A percentile compares a stretch with the other conserved stretches of the same genome.
These are phyloP conservation scores for Sesia bembeciformis DNA, from an alignment of 2,888 invertebrate genomes.

Conservation along the genomic window DNA sequence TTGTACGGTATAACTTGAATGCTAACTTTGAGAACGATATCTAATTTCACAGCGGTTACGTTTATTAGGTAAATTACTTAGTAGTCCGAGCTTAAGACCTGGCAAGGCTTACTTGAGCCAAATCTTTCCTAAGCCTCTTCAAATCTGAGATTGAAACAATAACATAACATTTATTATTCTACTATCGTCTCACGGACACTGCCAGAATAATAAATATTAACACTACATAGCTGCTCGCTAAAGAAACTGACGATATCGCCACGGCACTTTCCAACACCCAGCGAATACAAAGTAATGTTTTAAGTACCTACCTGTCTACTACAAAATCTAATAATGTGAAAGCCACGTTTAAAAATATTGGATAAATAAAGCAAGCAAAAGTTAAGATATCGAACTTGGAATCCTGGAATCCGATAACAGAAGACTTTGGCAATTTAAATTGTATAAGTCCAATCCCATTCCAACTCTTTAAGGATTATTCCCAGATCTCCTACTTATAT, in stretches of 20 bases:
- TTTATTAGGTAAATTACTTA: too few species aligned
- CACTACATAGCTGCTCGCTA: slow-evolving; percentile 47
- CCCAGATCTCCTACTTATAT: too few species aligned
- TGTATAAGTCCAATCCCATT: too few species aligned
- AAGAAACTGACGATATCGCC: slow-evolving; percentile 59
- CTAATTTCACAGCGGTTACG: too few species aligned
- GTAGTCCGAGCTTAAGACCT: too few species aligned
- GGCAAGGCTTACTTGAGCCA: slow-evolving; percentile 1
- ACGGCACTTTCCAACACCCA: slow-evolving; percentile 37
- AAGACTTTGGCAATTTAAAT: too few species aligned
- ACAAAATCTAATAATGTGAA: background rate
- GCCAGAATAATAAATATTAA: slow-evolving; percentile 60
- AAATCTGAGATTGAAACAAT: slow-evolving; percentile 13
- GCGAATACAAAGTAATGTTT: slow-evolving; percentile 41
- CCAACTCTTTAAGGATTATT: too few species aligned
- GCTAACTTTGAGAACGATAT: too few species aligned
- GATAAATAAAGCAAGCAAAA: too few species aligned
- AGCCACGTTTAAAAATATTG: background rate
- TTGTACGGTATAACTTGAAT: too few species aligned
- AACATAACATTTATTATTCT: slow-evolving; percentile 48
- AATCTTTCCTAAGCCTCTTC: slow-evolving; percentile 25
- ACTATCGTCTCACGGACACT: slow-evolving; percentile 39
- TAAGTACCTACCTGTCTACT: slow-evolving; percentile 2
- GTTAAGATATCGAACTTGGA: too few species aligned
- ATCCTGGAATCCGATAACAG: too few species aligned